Evolutionary conservation across 2,113 vertebrate genomes (phyloP), one percentile per base, ranked within the genome.

Genomic region (Rhabdornis inornatus): DNA sequence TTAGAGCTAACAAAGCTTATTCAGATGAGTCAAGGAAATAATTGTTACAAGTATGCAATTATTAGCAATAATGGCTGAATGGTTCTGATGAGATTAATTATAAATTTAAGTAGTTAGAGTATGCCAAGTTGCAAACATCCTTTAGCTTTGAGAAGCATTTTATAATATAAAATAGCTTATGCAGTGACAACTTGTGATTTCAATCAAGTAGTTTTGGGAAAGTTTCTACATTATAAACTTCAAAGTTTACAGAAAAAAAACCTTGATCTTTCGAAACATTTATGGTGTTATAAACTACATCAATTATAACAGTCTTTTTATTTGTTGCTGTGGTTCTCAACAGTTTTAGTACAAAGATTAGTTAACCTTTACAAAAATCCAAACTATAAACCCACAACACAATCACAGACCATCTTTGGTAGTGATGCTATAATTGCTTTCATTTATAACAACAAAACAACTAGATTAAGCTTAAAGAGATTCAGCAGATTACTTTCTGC

Each of bases 131-230:
- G 44, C 30, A 95, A 94, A 80, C 75, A 87, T 66, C 35, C 33
- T 84, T 90, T 80, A 90, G 47, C 61, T 85, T 92, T 90, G 25
- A 90, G 65, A 87, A 87, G 31, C 23, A 83, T 61, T 92, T 94
- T 49, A 89, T 70, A 75, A 83, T 79, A 87, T 66, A 71, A 87
- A 92, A 79, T 74, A 83, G 42, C 31, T 87, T 90, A 25, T 87
- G 65, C 71, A 68, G 53, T 72, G 53, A 78, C 53, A 83, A 44
- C 28, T 66, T 88, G 31, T 49, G 33, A 84, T 94, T 83, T 94
- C 55, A 83, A 55, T 85, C 75, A 68, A 64, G 61, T 74, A 78
- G 60, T 55, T 82, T 82, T 59, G 27, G 24, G 71, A 82, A 89
- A 91, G 39, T 55, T 69, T 91, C 84, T 74, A 75, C 77, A 86